A percentile compares a stretch with the other conserved stretches of the same genome.
Evolutionary conservation across 2,797 vertebrate species (phyloP).

Genomic region (Thaleichthys pacificus): DNA sequence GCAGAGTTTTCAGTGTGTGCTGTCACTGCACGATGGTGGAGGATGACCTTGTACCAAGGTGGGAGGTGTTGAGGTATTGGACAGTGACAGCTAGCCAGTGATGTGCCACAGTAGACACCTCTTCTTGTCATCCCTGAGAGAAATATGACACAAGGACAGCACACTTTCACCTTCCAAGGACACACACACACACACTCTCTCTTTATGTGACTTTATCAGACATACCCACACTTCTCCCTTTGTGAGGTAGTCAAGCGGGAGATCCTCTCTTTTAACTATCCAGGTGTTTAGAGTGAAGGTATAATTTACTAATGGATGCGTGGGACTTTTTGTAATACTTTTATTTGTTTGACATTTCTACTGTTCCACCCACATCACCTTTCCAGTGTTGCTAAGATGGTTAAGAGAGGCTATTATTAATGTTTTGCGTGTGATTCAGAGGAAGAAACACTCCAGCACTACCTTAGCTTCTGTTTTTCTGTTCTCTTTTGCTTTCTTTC

Average conservation of each 20-base stretch:
- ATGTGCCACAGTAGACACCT: too few species aligned
- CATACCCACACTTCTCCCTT: background rate
- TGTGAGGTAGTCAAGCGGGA: background rate
- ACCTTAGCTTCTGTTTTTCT: too few species aligned
- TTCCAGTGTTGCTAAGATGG: background rate
- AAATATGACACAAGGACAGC: too few species aligned
- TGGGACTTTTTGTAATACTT: too few species aligned
- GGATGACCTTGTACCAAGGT: background rate
- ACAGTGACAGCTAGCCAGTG: background rate
- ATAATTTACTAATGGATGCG: too few species aligned
- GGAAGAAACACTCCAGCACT: too few species aligned
- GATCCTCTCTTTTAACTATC: background rate
- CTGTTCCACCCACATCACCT: background rate
- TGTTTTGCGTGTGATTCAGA: background rate
- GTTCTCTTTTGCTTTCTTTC: background rate
- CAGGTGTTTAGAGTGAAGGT: too few species aligned
- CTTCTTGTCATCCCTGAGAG: too few species aligned
- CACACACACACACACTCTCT: background rate
- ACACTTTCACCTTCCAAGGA: background rate
- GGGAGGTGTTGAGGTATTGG: background rate
- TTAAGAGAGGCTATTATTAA: background rate
- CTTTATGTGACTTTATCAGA: background rate
- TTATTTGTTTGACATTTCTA: too few species aligned
- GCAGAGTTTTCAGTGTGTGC: background rate
- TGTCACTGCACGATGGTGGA: background rate